Evolutionary conservation across 2,113 vertebrate species (phyloP).

Genomic region (Callospermophilus lateralis): DNA sequence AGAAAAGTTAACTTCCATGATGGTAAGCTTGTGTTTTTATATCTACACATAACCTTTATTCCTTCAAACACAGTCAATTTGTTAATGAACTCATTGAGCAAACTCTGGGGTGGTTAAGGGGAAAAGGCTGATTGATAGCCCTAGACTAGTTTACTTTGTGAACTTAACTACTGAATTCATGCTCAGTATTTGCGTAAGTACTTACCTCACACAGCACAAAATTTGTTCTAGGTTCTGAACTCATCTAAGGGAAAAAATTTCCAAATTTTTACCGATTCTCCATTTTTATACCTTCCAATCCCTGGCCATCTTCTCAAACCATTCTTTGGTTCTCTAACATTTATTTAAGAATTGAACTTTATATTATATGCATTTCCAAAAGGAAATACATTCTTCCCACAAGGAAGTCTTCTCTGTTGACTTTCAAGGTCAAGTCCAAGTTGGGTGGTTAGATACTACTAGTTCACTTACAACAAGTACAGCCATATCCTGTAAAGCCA

Average conservation of each 20-base stretch:
- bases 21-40: neutral
- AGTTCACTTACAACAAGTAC: neutral
- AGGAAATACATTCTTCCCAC: neutral
- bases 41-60: neutral
- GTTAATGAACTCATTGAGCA: constrained; percentile 10
- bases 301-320: neutral
- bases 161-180: neutral
- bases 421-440: neutral
- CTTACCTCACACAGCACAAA: neutral
- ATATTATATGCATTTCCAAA: neutral
- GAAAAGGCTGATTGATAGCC: neutral
- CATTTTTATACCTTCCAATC: neutral
- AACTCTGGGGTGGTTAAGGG: neutral
- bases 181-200: neutral
- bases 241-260: neutral
- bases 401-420: neutral
- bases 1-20: constrained; percentile 20
- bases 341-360: neutral
- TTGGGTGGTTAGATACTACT: neutral
- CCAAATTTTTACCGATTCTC: neutral
- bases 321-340: neutral
- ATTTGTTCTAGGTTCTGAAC: neutral
- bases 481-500: neutral
- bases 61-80: neutral
- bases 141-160: neutral